phyloP scores from a whole-genome alignment of 2,113 vertebrate genomes.

The Camelus dromedarius region DNA sequence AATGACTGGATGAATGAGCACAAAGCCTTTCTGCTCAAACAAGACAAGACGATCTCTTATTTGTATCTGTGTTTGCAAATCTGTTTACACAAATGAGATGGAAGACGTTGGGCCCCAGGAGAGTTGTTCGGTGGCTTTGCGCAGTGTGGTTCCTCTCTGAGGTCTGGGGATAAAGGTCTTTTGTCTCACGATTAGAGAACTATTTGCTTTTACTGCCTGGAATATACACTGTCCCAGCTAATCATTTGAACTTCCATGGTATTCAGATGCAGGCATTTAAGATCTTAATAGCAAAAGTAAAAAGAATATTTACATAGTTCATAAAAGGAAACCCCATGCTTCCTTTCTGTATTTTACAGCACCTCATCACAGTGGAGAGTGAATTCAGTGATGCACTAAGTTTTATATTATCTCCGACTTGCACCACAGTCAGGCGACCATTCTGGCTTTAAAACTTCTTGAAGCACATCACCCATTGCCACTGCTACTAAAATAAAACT shows the following conservation, averaged over 20 bases:
- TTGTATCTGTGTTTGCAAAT: not conserved
- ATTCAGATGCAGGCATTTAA: conserved; percentile 65
- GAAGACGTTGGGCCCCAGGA: not conserved
- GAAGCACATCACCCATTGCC: conserved; percentile 76
- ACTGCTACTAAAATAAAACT: conserved; percentile 81
- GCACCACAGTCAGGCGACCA: conserved; percentile 62
- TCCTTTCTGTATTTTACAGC: conserved; percentile 57
- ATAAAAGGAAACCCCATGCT: conserved; percentile 67
- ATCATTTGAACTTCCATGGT: conserved; percentile 61
- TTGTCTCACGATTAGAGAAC: conserved; percentile 17
- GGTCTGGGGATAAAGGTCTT: not conserved
- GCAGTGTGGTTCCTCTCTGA: not conserved
- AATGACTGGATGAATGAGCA: not conserved
- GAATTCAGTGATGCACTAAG: conserved; percentile 32
- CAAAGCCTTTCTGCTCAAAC: not conserved
- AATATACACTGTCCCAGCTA: conserved; percentile 19
- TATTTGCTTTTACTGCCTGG: conserved; percentile 52
- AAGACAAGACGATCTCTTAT: not conserved
- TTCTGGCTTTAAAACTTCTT: conserved; percentile 73
- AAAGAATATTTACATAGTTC: conserved; percentile 76
- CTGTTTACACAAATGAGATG: not conserved
- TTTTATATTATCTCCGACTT: conserved; percentile 65
- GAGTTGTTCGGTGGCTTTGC: not conserved
- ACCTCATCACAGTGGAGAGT: conserved; percentile 14
- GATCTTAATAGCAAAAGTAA: conserved; percentile 69